Evolutionary conservation across 1,140 invertebrate genomes (phyloP).

Genomic region (Heliconius melpomene): DNA sequence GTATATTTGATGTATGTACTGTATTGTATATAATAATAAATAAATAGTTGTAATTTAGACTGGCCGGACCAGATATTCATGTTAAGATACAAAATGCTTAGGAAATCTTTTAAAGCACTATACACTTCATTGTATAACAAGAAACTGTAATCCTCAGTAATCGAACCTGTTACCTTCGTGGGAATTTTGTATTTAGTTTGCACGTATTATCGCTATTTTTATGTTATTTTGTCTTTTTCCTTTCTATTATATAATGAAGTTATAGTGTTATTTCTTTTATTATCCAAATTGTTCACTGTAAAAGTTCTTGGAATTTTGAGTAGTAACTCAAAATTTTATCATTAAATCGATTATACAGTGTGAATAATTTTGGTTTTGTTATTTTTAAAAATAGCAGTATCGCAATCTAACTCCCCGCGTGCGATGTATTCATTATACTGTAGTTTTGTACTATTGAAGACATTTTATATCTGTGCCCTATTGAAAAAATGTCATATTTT

Average conservation of each 20-base stretch:
- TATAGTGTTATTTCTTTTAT: neutral
- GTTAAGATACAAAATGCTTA: slow-evolving; percentile 29
- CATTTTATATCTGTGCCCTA: neutral
- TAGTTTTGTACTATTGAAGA: slow-evolving; percentile 3
- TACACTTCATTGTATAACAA: neutral
- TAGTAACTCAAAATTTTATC: neutral
- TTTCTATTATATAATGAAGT: neutral
- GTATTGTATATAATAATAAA: slow-evolving; percentile 52
- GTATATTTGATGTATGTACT: slow-evolving; percentile 54
- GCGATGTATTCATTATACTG: slow-evolving; percentile 1
- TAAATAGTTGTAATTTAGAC: slow-evolving; percentile 47
- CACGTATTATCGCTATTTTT: neutral
- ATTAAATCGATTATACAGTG: neutral
- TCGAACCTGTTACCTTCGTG: slow-evolving; percentile 4
- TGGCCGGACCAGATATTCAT: slow-evolving; percentile 57
- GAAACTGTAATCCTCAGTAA: slow-evolving; percentile 1
- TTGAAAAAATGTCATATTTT: slow-evolving; percentile 18
- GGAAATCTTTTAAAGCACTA: slow-evolving; percentile 1
- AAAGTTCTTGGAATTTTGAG: neutral
- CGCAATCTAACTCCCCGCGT: slow-evolving; percentile 5
- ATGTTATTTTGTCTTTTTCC: neutral
- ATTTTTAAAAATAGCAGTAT: neutral
- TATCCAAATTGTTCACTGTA: neutral
- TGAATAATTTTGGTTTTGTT: neutral
- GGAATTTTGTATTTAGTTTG: slow-evolving; percentile 9